Evolutionary conservation across 2,797 vertebrate genomes (phyloP).

Genomic region (Myoxocephalus aenaeus): DNA sequence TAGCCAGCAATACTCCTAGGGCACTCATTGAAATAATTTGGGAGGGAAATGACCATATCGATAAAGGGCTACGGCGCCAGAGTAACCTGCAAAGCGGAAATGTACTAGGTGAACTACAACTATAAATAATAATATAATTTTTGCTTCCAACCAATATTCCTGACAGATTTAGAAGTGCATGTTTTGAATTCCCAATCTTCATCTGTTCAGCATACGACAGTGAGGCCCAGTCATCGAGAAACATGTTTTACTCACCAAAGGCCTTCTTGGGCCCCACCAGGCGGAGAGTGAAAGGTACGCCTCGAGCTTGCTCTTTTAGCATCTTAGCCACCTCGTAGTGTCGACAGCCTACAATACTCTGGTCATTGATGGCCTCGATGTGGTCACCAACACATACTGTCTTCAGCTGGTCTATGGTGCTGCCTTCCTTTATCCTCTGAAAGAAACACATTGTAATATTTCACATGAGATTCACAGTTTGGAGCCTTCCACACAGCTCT

Average conservation of each 20-base stretch:
- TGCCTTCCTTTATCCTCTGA: constrained; percentile 96
- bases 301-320: constrained; percentile 92
- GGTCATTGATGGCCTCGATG: constrained; percentile 98
- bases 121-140: neutral
- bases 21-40: too few species aligned
- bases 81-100: neutral
- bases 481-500: neutral
- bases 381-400: constrained; percentile 94
- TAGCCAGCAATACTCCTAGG: too few species aligned
- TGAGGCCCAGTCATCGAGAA: neutral
- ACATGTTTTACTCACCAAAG: constrained; percentile 88
- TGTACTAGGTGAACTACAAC: neutral
- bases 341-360: constrained; percentile 96
- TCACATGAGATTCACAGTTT: neutral
- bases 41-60: too few species aligned
- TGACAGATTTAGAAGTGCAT: neutral
- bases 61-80: too few species aligned
- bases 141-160: neutral
- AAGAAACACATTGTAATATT: neutral
- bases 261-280: constrained; percentile 95
- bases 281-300: constrained; percentile 91
- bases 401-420: constrained; percentile 92
- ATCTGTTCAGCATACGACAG: constrained; percentile 4
- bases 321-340: constrained; percentile 98
- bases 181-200: neutral